Base-by-base conservation (phyloP, 2,113 vertebrate species). In the Ceyx melanurus region DNA sequence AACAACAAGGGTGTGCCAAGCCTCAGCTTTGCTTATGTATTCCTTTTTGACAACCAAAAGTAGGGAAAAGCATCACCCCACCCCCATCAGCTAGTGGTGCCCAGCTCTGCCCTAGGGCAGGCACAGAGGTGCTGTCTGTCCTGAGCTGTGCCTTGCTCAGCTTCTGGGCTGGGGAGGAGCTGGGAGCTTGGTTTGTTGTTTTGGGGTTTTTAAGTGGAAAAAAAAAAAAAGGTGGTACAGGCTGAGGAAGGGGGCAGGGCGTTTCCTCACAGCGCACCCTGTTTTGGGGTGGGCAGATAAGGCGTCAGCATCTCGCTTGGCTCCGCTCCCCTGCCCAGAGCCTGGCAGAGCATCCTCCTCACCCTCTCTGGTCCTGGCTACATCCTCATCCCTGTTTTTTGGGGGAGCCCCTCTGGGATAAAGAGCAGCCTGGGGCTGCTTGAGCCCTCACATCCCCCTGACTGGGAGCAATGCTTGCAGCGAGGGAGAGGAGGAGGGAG, bases 261-360 rank as follows among this genome's bases (percentile, higher is more conserved):
- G 1, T 92, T 93, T 93, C 87, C 83, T 77, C 9, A 6, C 76
- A 86, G 45, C 2, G 2, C 20, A 0, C 40, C 60, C 70, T 81
- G 56, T 60, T 74, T 96, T 93, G 92, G 93, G 68, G 89, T 88
- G 89, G 73, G 65, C 87, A 95, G 93, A 96, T 95, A 96, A 95
- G 92, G 73, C 33, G 74, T 51, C 26, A 29, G 73, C 9, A 0
- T 86, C 10, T 2, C 0, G 0, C 54, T 46, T 8, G 6, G 75
- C 67, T 90, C 62, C 0, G 11, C 71, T 90, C 33, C 42, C 29
- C 54, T 33, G 48, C 89, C 67, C 67, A 20, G 7, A 82, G 31
- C 53, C 82, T 5, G 0, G 5, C 86, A 56, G 50, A 72, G 54
- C 62, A 42, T 84, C 57, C 61, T 88, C 76, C 42, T 51, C 31